phyloP scores from a whole-genome alignment of 2,113 vertebrate species.

The Ceratotherium simum region DNA sequence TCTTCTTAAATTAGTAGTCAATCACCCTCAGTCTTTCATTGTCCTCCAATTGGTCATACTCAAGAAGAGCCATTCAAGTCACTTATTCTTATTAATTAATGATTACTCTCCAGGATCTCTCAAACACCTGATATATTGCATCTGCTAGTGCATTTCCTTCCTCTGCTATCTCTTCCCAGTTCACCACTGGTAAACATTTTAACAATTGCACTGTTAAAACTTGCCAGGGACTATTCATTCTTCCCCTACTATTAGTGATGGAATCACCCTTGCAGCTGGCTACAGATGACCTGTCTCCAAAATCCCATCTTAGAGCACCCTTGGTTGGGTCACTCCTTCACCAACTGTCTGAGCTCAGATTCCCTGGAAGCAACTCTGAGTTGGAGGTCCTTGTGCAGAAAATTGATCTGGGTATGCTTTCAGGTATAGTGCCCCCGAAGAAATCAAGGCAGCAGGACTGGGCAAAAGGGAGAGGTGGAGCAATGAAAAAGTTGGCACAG shows the following conservation, averaged over 20 bases:
- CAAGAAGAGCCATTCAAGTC: not conserved
- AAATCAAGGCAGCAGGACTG: not conserved
- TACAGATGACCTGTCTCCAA: not conserved
- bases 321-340: not conserved
- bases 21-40: not conserved
- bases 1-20: not conserved
- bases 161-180: not conserved
- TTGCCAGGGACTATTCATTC: not conserved
- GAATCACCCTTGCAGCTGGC: not conserved
- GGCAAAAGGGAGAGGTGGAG: not conserved
- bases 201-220: not conserved
- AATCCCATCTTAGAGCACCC: not conserved
- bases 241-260: not conserved
- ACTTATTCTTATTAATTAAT: not conserved
- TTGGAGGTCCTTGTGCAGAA: not conserved
- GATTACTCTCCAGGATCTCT: not conserved
- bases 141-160: not conserved
- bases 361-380: not conserved
- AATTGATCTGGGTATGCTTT: not conserved
- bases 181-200: not conserved
- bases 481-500: not conserved
- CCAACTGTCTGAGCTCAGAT: not conserved
- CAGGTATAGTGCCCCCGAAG: not conserved
- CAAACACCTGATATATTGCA: not conserved
- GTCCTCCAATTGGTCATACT: not conserved